Evolutionary conservation across 1,140 invertebrate genomes (phyloP), one percentile per base, ranked within the genome.

Genomic region (Sesamia nonagrioides): DNA sequence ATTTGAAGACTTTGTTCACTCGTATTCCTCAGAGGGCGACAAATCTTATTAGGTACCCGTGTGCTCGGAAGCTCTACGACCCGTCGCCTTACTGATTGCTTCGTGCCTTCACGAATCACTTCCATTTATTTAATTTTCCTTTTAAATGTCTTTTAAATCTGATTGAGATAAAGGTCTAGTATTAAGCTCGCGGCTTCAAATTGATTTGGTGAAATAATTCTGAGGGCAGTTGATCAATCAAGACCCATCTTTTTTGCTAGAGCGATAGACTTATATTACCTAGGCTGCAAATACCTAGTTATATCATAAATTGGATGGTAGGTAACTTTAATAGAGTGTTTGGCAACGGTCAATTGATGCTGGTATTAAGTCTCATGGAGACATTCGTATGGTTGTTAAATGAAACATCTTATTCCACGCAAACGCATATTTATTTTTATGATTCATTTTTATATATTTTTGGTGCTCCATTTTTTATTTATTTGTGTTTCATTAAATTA

Each of bases 401-500:
- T 90, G 85, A 93, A 93, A 92, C 84, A 84, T 82, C 18, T 15
- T 18, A 82, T 61, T 94, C 84, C 90, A 89, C 85, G 93, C 90
- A 93, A 93, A 93, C 91, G 89, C 91, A 87, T 93, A 89, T 92
- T 92, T 69, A 69, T 69, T 94, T 94, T 92, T 88, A 79, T 89
- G 89, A 92, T 92, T 92, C 87, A 88, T 90, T 89, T 88, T 88
- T 89, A 68, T 90, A 82, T 89, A 81, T 89, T 92, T 94, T 93
- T 93, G 92, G 93, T 94, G 93, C 92, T 94, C 93, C 93, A 93
- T 93, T 94, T 92, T 91, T 91, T 88, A 87, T 89, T 88, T 80
- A 73, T 89, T 88, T 89, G 87, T 92, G 87, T 91, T 84, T 91
- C 81, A 87, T 92, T 92, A 91, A 93, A 86, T 92, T 91, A 92